These are phyloP conservation scores for Acyrthosiphon pisum DNA, from an alignment of 1,140 invertebrate species.

Conservation along the genomic window DNA sequence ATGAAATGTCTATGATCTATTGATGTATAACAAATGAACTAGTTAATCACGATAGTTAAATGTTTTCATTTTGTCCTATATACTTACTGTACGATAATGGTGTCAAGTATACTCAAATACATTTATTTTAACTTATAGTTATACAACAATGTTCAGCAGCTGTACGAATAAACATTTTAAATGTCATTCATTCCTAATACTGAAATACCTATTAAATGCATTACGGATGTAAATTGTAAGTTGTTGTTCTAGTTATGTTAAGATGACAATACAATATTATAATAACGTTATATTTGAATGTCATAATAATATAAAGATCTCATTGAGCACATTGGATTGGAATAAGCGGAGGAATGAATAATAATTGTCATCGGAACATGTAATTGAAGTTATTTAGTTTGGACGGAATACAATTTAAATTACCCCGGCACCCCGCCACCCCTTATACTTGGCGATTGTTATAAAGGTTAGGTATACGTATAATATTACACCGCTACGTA, in stretches of 20 bases:
- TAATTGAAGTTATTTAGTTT: neutral
- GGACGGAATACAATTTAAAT: neutral
- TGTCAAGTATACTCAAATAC: neutral
- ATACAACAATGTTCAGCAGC: neutral
- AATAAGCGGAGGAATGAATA: neutral
- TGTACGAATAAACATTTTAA: neutral
- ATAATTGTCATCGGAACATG: neutral
- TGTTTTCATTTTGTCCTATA: neutral
- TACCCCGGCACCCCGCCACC: neutral
- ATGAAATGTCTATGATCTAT: neutral
- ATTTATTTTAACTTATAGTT: neutral
- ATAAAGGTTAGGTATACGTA: neutral
- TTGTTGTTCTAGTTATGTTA: neutral
- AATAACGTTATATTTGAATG: neutral
- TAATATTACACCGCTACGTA: neutral
- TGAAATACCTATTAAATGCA: neutral
- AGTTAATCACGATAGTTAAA: neutral
- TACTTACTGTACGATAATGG: too few relatives aligned
- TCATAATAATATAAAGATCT: neutral
- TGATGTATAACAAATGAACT: neutral
- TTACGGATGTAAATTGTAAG: neutral
- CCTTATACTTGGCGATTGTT: neutral
- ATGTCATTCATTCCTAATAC: neutral
- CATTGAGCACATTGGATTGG: neutral
- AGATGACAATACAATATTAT: neutral